Conservation (phyloP, 1,140 invertebrate genomes). For the Danaus melanippus region DNA sequence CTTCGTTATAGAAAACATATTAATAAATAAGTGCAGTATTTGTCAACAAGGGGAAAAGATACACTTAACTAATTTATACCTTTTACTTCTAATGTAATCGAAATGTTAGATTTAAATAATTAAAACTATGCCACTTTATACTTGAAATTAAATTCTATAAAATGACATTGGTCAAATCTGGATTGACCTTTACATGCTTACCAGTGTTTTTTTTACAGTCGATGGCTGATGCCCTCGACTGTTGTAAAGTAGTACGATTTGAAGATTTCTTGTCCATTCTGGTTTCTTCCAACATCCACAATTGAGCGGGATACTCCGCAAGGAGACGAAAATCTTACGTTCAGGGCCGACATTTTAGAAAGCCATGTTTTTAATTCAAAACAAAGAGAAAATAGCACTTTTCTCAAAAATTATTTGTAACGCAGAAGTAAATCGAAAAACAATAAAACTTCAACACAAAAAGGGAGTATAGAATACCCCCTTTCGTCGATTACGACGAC, state of each 20-base stretch:
- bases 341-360: constrained; percentile 84
- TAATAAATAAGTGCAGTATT: too few relatives aligned
- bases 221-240: constrained; percentile 74
- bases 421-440: constrained; percentile 57
- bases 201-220: constrained; percentile 82
- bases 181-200: constrained; percentile 57
- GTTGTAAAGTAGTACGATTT: constrained; percentile 75
- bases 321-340: constrained; percentile 77
- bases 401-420: constrained; percentile 42
- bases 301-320: constrained; percentile 74
- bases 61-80: too few relatives aligned
- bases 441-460: constrained; percentile 45
- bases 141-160: too few relatives aligned
- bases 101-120: too few relatives aligned
- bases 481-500: constrained; percentile 78
- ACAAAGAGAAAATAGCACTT: constrained; percentile 69
- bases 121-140: too few relatives aligned
- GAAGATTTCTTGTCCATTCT: constrained; percentile 83
- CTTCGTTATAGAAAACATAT: constrained; percentile 4
- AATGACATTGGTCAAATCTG: too few relatives aligned
- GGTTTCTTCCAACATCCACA: constrained; percentile 68
- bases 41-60: too few relatives aligned
- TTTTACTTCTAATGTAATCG: too few relatives aligned
- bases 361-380: constrained; percentile 81
- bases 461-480: constrained; percentile 73